Evolutionary conservation across 2,113 vertebrate genomes (phyloP).

Genomic region (Cervus canadensis): DNA sequence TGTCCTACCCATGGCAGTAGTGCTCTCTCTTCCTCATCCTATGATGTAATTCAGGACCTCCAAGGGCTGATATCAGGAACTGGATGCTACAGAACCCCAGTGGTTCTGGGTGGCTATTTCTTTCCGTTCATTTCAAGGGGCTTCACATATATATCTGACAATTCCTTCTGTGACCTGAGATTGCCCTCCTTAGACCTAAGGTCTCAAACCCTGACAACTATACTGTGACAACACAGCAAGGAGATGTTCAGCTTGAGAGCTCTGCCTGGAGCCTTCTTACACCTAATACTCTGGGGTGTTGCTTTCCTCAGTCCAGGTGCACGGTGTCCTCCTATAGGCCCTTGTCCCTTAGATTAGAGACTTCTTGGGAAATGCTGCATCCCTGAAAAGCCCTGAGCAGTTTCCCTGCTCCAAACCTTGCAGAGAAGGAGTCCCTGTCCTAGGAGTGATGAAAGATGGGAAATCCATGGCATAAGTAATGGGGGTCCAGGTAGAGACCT

Average conservation of each 20-base stretch:
- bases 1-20: background rate
- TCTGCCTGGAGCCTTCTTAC: background rate
- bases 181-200: background rate
- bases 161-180: background rate
- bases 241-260: background rate
- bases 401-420: background rate
- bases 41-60: background rate
- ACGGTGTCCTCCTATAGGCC: background rate
- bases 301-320: background rate
- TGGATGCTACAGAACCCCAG: background rate
- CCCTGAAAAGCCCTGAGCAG: background rate
- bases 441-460: background rate
- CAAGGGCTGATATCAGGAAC: background rate
- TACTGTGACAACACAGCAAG: background rate
- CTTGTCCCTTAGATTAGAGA: background rate
- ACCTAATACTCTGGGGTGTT: background rate
- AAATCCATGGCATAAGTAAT: background rate
- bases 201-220: background rate
- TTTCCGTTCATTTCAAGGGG: background rate
- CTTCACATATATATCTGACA: background rate
- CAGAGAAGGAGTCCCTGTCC: background rate
- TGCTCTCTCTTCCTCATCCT: background rate
- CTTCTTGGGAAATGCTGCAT: background rate
- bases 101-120: background rate
- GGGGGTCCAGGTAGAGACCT: background rate